Evolutionary conservation across 1,140 invertebrate species (phyloP).

Genomic region (Dreissena polymorpha): DNA sequence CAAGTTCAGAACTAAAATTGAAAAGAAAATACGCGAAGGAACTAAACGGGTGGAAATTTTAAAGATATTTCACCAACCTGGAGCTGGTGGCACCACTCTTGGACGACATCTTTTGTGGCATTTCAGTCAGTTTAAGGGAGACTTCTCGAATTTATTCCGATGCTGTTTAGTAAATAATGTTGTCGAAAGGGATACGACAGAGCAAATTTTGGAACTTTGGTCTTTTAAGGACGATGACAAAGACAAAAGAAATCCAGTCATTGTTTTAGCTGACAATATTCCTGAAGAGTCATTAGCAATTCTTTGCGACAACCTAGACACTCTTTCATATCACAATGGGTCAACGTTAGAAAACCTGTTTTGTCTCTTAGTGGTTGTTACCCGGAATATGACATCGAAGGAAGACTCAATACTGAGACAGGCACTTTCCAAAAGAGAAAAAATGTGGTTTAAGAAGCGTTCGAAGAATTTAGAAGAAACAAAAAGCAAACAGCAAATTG

Average conservation of each 20-base stretch:
- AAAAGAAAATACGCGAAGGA: constrained; percentile 1
- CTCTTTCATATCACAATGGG: not conserved
- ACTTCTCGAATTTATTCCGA: constrained; percentile 2
- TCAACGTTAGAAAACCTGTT: constrained; percentile 12
- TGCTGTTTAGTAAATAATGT: constrained; percentile 32
- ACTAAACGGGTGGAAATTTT: not conserved
- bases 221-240: constrained; percentile 20
- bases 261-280: constrained; percentile 28
- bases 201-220: constrained; percentile 16
- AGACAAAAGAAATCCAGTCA: constrained; percentile 19
- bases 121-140: constrained; percentile 36
- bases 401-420: constrained; percentile 5
- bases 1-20: constrained; percentile 11
- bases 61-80: constrained; percentile 24
- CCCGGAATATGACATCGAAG: not conserved
- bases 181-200: constrained; percentile 3
- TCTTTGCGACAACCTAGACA: not conserved
- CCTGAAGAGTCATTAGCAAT: constrained; percentile 8
- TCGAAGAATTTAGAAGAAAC: constrained; percentile 15
- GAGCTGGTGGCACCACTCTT: constrained; percentile 32
- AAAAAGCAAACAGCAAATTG: constrained; percentile 3
- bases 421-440: not conserved
- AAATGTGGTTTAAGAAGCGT: constrained; percentile 21
- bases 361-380: constrained; percentile 18
- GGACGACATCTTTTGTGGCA: constrained; percentile 29